Evolutionary conservation across 1,140 invertebrate genomes (phyloP).

Genomic region (Maniola jurtina): DNA sequence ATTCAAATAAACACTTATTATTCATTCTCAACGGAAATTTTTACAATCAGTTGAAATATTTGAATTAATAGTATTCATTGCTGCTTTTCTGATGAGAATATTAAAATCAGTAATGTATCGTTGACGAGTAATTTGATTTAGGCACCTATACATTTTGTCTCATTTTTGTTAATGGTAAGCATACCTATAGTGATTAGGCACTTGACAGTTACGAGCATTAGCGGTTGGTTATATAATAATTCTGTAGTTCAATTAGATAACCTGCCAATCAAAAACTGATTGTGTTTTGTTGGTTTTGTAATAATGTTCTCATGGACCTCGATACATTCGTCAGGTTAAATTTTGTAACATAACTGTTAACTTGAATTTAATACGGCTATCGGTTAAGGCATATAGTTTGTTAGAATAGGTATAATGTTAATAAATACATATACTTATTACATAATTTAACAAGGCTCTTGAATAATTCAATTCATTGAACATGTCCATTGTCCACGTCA

Average conservation of each 20-base stretch:
- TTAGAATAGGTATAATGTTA: too few species aligned
- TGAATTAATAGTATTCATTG: background rate
- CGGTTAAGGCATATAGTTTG: too few species aligned
- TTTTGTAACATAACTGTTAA: background rate
- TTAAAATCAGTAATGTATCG: background rate
- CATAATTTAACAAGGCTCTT: slow-evolving; percentile 2
- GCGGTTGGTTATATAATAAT: slow-evolving; percentile 8
- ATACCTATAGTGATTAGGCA: background rate
- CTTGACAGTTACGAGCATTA: background rate
- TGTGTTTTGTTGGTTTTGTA: slow-evolving; percentile 14
- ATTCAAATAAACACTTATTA: background rate
- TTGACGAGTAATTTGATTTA: background rate
- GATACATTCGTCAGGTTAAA: background rate
- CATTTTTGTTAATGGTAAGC: background rate
- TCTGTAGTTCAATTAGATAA: slow-evolving; percentile 12
- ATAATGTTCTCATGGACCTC: background rate
- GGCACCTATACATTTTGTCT: background rate
- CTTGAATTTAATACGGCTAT: too few species aligned
- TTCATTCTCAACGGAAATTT: slow-evolving; percentile 2
- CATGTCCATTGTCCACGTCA: slow-evolving; percentile 6
- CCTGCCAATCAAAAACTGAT: slow-evolving; percentile 11
- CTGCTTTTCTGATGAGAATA: background rate
- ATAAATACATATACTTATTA: background rate
- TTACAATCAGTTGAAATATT: background rate
- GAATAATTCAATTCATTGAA: slow-evolving; percentile 23